A percentile compares a stretch with the other conserved stretches of the same genome.
Conservation (phyloP, 1,140 invertebrate genomes). For the Aphelenchoides avenae region DNA sequence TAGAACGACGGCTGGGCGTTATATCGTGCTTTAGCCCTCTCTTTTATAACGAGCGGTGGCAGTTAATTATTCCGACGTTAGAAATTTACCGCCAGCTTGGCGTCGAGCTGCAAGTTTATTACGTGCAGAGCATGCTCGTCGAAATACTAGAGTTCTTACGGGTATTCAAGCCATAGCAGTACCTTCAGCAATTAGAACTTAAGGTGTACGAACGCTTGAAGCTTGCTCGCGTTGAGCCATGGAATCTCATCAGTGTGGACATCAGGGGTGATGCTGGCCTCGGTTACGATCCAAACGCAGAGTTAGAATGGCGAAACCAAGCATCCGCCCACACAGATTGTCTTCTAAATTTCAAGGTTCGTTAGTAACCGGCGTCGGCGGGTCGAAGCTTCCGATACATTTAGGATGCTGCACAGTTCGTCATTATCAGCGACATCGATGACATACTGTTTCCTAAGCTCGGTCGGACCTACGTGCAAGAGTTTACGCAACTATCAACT, state of each 20-base stretch:
- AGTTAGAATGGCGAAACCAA: slow-evolving; percentile 53
- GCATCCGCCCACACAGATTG: slow-evolving; percentile 58
- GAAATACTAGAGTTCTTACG: slow-evolving; percentile 47
- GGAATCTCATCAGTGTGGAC: slow-evolving; percentile 26
- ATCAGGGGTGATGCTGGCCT: slow-evolving; percentile 14
- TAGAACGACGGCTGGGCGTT: slow-evolving; percentile 25
- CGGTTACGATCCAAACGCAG: slow-evolving; percentile 53
- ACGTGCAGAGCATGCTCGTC: slow-evolving; percentile 54
- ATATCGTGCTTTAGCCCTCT: slow-evolving; percentile 54
- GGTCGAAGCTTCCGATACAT: slow-evolving; percentile 12
- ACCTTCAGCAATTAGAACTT: background rate
- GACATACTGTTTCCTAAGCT: slow-evolving; percentile 44
- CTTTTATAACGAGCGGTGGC: slow-evolving; percentile 57
- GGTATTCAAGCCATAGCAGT: slow-evolving; percentile 10
- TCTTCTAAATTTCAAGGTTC: slow-evolving; percentile 53
- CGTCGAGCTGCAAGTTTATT: slow-evolving; percentile 53
- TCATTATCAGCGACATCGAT: slow-evolving; percentile 50
- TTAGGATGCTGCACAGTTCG: slow-evolving; percentile 51
- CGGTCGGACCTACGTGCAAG: slow-evolving; percentile 36
- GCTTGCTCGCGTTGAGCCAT: slow-evolving; percentile 31
- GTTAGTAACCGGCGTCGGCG: background rate
- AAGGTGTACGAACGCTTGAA: slow-evolving; percentile 37
- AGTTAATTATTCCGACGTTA: slow-evolving; percentile 48
- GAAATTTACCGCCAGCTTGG: slow-evolving; percentile 52
- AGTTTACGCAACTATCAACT: slow-evolving; percentile 30